Conservation (phyloP, 2,888 invertebrate species). For the Megalurothrips usitatus region DNA sequence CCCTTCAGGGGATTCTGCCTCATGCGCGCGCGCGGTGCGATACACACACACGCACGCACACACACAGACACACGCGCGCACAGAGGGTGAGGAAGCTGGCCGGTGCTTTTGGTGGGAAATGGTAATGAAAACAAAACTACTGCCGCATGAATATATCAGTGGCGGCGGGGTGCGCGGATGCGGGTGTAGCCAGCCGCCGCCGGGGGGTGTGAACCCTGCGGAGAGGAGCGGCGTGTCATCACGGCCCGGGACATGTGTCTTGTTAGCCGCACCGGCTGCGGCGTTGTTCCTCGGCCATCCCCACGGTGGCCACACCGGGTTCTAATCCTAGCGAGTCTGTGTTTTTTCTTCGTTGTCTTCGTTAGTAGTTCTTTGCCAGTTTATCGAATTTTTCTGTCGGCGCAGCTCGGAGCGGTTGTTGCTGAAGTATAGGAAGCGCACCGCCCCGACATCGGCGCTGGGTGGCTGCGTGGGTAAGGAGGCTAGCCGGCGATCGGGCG, state of each 20-base stretch:
- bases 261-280: not conserved
- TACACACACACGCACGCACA: not conserved
- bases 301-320: no score
- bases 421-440: no score
- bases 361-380: not conserved
- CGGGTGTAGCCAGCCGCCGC: not conserved
- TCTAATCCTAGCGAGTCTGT: no score
- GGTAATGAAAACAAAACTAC: not conserved
- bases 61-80: no score
- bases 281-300: no score
- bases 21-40: not conserved
- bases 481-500: no score
- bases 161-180: no score
- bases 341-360: not conserved
- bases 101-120: not conserved
- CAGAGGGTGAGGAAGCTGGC: not conserved
- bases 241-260: not conserved
- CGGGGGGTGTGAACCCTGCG: not conserved
- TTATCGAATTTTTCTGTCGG: no score
- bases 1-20: not conserved
- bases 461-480: no score
- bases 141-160: no score
- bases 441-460: no score
- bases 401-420: no score
- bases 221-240: not conserved